Conservation (phyloP, 2,888 invertebrate genomes). For the Himalopsyche anomala region DNA sequence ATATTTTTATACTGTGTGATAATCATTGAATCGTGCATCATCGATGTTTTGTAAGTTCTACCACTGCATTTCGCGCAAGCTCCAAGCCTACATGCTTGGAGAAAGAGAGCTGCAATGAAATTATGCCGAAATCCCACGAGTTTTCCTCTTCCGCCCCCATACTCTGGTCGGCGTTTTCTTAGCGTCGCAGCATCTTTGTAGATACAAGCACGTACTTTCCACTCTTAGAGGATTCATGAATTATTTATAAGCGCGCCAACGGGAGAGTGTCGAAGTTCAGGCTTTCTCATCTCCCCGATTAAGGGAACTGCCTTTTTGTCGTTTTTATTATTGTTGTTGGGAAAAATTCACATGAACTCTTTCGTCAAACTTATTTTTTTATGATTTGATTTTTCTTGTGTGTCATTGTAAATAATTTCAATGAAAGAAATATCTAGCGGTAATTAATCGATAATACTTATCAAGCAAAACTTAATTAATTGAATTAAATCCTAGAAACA, state of each 20-base stretch:
- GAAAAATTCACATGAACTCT: neutral
- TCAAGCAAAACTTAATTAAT: too few relatives aligned
- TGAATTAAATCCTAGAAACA: too few relatives aligned
- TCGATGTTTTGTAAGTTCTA: neutral
- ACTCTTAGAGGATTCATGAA: constrained; percentile 58
- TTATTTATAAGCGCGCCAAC: constrained; percentile 58
- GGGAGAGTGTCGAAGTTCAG: constrained; percentile 39
- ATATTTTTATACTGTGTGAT: too few relatives aligned
- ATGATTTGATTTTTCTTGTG: neutral
- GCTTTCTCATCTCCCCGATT: constrained; percentile 35
- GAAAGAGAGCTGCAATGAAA: constrained; percentile 55
- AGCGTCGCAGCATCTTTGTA: constrained; percentile 60
- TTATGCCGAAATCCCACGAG: constrained; percentile 63
- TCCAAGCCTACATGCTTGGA: constrained; percentile 27
- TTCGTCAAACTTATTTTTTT: neutral
- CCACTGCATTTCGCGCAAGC: neutral
- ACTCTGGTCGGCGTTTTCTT: constrained; percentile 53
- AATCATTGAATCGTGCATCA: too few relatives aligned
- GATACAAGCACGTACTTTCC: constrained; percentile 62
- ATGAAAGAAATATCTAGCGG: too few relatives aligned
- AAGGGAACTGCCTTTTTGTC: constrained; percentile 26
- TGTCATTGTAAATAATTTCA: neutral
- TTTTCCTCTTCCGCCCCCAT: constrained; percentile 49
- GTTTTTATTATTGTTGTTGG: constrained; percentile 33
- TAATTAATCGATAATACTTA: too few relatives aligned